Base-by-base conservation (phyloP, 2,888 invertebrate genomes). In the Acronicta alni region DNA sequence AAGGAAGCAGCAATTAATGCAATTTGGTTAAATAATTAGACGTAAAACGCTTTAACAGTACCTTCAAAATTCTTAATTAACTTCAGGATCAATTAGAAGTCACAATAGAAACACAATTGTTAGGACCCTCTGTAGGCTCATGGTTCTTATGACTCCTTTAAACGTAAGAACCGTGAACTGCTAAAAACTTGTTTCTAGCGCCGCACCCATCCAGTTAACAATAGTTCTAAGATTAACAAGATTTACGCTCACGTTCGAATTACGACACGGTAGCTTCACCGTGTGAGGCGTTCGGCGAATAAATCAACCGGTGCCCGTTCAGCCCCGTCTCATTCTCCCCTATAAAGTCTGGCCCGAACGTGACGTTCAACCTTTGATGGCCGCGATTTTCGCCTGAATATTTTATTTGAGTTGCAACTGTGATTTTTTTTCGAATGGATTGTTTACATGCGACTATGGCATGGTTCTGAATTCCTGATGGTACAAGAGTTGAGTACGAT, bases 201-300 rank as follows among this genome's bases (percentile, higher is more conserved):
- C 42, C 4, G 15, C n/a, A 12, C 42, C 4, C 20, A 60, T 75
- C 74, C 14, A 74, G 72, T 23, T 6, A 18, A 14, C 43, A 17
- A 35, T 73, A 79, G 35, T 35, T 76, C 76, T 52, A 44, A 30
- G 74, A 64, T 57, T 71, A 83, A 82, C 83, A 83, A 88, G 86
- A 86, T 87, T 87, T 86, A 86, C 87, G 80, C 80, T 80, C 82
- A 78, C 84, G 83, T 85, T 85, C 83, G 81, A 82, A 86, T 86
- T 83, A 85, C 86, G 79, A 77, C 79, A 78, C 79, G 81, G 75
- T 82, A 85, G 86, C 85, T 84, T 82, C 82, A 75, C 73, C 72
- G 83, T 79, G 76, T 78, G 77, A 69, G 64, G 76, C 81, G 87
- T 83, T 81, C 82, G 57, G 71, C 81, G 81, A 78, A 89, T 90